Percentiles rank a stretch among this genome's conserved stretches.
These are phyloP conservation scores for Aphaenogaster ashmeadi DNA, from an alignment of 1,140 invertebrate genomes.

Conservation along the genomic window DNA sequence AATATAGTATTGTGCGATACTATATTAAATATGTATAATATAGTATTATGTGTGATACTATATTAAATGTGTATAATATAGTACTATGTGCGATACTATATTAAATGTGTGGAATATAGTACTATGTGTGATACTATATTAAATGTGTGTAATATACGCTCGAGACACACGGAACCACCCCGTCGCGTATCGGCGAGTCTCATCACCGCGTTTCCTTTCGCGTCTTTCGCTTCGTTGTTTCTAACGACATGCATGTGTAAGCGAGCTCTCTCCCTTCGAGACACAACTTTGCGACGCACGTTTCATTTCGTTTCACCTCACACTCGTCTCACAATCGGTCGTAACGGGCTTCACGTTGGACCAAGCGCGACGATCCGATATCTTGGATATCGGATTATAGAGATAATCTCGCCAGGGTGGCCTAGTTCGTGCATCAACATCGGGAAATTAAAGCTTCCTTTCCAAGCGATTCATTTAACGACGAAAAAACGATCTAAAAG, in stretches of 20 bases:
- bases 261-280: slow-evolving; percentile 44
- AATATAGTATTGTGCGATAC: slow-evolving; percentile 28
- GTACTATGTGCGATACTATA: neutral
- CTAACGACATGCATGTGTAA: slow-evolving; percentile 8
- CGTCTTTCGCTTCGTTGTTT: slow-evolving; percentile 27
- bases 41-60: slow-evolving; percentile 1
- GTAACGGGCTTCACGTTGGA: slow-evolving; percentile 2
- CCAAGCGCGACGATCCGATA: slow-evolving; percentile 20
- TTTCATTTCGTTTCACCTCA: slow-evolving; percentile 45
- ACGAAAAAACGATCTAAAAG: neutral
- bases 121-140: slow-evolving; percentile 27
- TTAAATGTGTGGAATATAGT: slow-evolving; percentile 7
- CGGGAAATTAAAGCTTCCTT: neutral
- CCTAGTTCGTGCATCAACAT: slow-evolving; percentile 42
- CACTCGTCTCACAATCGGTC: slow-evolving; percentile 18
- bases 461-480: neutral
- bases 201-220: neutral
- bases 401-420: slow-evolving; percentile 50
- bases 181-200: slow-evolving; percentile 6
- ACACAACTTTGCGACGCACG: slow-evolving; percentile 34
- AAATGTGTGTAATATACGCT: slow-evolving; percentile 32
- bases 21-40: neutral
- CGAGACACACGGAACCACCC: slow-evolving; percentile 3
- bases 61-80: slow-evolving; percentile 18
- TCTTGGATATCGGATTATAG: neutral